phyloP scores from a whole-genome alignment of 2,888 invertebrate genomes.

The Zonitis immaculata region DNA sequence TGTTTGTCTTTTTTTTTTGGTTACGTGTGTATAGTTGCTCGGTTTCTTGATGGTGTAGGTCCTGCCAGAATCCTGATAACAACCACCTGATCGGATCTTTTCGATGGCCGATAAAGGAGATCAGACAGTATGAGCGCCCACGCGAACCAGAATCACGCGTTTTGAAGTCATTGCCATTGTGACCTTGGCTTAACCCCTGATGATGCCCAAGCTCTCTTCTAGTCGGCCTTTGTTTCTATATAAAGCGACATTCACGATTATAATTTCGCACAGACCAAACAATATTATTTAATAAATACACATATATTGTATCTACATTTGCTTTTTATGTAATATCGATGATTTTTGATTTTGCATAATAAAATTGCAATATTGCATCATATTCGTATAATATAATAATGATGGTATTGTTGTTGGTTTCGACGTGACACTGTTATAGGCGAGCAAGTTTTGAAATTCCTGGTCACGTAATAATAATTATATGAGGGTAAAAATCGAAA shows the following conservation, averaged over 20 bases:
- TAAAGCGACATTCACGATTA: constrained; percentile 8
- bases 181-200: constrained; percentile 24
- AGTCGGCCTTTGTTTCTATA: constrained; percentile 20
- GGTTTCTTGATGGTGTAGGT: too few species aligned
- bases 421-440: not conserved
- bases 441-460: too few species aligned
- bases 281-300: too few species aligned
- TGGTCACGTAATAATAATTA: too few species aligned
- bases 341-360: too few species aligned
- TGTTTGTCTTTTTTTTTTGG: too few species aligned
- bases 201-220: constrained; percentile 18
- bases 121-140: constrained; percentile 23
- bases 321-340: too few species aligned
- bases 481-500: too few species aligned
- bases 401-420: not conserved
- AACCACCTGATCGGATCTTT: not conserved
- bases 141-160: constrained; percentile 24
- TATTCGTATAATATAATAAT: too few species aligned
- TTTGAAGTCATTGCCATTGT: constrained; percentile 23
- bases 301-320: too few species aligned
- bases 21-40: too few species aligned
- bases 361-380: too few species aligned
- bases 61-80: constrained; percentile 2
- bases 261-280: not conserved
- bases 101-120: constrained; percentile 20